phyloP scores from a whole-genome alignment of 2,113 vertebrate genomes.

The Nymphicus hollandicus region DNA sequence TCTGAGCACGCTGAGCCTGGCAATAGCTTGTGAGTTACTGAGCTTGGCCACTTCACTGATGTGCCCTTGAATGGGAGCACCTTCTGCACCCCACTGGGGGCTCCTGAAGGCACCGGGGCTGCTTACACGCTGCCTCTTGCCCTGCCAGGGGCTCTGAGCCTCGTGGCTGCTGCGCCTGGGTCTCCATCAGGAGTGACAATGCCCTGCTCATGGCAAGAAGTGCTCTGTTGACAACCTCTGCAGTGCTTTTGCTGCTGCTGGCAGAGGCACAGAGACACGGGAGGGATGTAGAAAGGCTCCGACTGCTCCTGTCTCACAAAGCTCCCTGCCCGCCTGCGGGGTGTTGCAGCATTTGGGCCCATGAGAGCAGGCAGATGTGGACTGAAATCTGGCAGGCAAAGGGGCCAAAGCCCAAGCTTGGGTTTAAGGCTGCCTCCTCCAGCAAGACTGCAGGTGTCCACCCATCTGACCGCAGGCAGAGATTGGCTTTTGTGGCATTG shows the following conservation, averaged over 20 bases:
- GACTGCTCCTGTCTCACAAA: not conserved
- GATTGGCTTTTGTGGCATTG: not conserved
- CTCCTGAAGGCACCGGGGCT: not conserved
- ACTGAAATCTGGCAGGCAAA: not conserved
- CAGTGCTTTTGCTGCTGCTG: not conserved
- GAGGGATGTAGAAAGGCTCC: not conserved
- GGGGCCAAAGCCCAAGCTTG: not conserved
- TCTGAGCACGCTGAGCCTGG: not conserved
- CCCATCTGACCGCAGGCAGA: not conserved
- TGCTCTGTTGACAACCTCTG: not conserved
- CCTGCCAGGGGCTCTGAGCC: not conserved
- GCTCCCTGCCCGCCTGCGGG: too few species aligned
- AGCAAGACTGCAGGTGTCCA: not conserved
- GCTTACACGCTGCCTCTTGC: not conserved
- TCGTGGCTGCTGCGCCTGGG: accelerated
- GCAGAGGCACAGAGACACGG: not conserved
- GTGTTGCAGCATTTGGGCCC: not conserved
- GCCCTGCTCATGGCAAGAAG: not conserved
- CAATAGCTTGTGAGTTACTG: not conserved
- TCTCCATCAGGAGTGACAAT: not conserved
- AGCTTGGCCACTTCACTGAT: not conserved
- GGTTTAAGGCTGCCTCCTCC: not conserved
- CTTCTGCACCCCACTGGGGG: not conserved
- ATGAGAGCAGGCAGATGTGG: not conserved
- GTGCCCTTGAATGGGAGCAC: not conserved